Conservation (phyloP, 2,888 invertebrate species). For the Himalopsyche anomala region DNA sequence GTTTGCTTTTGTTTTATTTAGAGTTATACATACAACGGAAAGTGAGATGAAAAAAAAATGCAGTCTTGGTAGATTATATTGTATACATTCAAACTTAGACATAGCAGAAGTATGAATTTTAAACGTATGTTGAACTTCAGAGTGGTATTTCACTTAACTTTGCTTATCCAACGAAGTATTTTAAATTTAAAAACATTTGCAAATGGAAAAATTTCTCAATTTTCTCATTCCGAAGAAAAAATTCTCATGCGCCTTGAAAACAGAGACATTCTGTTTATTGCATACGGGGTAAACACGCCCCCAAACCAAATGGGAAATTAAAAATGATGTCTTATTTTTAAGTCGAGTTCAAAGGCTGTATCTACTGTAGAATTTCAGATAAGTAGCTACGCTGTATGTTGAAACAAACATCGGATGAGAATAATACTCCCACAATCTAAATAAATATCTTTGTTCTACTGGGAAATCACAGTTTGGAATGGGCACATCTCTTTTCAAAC, state of each 20-base stretch:
- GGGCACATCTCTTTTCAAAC: constrained; percentile 5
- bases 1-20: no score
- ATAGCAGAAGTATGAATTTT: no score
- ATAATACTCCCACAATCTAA: constrained; percentile 19
- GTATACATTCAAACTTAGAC: no score
- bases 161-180: neutral
- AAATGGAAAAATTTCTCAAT: neutral
- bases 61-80: no score
- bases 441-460: constrained; percentile 26
- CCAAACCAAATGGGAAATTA: constrained; percentile 30
- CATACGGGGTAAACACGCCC: neutral
- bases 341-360: constrained; percentile 16
- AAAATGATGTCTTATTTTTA: constrained; percentile 29
- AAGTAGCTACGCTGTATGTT: constrained; percentile 9
- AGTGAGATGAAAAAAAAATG: no score
- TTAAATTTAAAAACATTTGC: neutral
- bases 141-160: neutral
- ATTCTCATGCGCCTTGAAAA: neutral
- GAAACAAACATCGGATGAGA: constrained; percentile 14
- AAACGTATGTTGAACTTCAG: neutral
- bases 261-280: constrained; percentile 30
- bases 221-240: neutral
- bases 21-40: no score
- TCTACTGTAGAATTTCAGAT: neutral
- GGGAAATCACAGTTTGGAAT: constrained; percentile 24